phyloP scores from a whole-genome alignment of 2,113 vertebrate genomes.

The Mesitornis unicolor region DNA sequence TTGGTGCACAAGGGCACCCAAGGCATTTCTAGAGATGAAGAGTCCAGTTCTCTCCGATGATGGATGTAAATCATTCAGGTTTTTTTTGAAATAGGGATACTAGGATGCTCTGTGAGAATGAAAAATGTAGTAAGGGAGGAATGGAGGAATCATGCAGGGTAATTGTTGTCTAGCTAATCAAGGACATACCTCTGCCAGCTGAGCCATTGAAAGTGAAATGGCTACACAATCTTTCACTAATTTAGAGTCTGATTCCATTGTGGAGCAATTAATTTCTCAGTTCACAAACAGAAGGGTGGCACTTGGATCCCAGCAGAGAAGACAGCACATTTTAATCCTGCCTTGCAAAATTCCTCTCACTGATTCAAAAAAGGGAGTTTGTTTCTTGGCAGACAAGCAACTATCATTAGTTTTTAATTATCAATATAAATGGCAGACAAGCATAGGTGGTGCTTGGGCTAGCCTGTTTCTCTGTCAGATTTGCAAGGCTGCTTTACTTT shows the following conservation, averaged over 20 bases:
- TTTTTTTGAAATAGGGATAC: neutral
- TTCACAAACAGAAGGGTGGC: constrained; percentile 11
- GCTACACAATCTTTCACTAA: neutral
- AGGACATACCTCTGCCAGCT: neutral
- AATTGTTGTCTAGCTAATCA: neutral
- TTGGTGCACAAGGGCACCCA: neutral
- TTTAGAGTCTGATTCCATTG: constrained; percentile 5
- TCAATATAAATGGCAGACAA: neutral
- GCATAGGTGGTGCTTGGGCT: neutral
- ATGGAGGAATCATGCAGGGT: neutral
- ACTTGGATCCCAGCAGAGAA: neutral
- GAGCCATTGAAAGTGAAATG: neutral
- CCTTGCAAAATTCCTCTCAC: constrained; percentile 5
- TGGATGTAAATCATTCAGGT: neutral
- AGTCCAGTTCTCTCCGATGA: neutral
- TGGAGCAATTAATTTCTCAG: constrained; percentile 33
- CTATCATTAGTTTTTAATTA: constrained; percentile 32
- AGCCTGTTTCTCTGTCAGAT: neutral
- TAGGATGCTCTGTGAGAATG: neutral
- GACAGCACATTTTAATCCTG: neutral
- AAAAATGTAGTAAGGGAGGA: neutral
- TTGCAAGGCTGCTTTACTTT: neutral
- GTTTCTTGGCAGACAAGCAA: constrained; percentile 2
- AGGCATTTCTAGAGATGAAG: neutral
- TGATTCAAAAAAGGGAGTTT: neutral